Evolutionary conservation across 1,140 invertebrate species (phyloP), one percentile per base, ranked within the genome.

Genomic region (Popillia japonica): DNA sequence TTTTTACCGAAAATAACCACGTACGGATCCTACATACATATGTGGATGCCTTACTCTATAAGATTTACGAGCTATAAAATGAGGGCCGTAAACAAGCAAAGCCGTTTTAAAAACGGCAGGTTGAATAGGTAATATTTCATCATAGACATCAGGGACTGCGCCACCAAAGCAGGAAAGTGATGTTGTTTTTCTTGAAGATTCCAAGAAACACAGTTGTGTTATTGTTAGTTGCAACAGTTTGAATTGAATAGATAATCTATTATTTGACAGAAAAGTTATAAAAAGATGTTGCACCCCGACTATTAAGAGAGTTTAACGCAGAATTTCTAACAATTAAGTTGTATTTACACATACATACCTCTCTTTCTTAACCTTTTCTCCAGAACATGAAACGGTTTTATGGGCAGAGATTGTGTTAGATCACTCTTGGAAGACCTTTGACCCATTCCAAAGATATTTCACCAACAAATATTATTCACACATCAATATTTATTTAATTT

Each of bases 31-130:
- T 55, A 17, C 14, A 55, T 55, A 17, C 14, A 55, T 55, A 55
- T 6, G 48, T n/a, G 17, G 4, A 55, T 17, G n/a, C 48, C 48
- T 55, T 55, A 55, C 14, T 55, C 48, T 55, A 4, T 6, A 55
- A 11, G 4, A 55, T 55, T 55, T 55, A 55, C n/a, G 48, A 17
- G 14, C n/a, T n/a, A 17, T 55, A 55, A 55, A 55, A 55, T 17
- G 48, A 34, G 48, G 48, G 14, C 48, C 48, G 48, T 55, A 55
- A 55, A 55, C n/a, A n/a, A 55, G 48, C 14, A 55, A 55, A 55
- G n/a, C 48, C 2, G 14, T 55, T 55, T 55, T 17, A 55, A 17
- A 55, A 55, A 55, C 48, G 17, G 17, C 48, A 55, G 17, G n/a
- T 14, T 17, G 17, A 55, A 55, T 55, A 17, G 48, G 6, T 55